Conservation (phyloP, 1,140 invertebrate species). For the Pollicipes pollicipes region DNA sequence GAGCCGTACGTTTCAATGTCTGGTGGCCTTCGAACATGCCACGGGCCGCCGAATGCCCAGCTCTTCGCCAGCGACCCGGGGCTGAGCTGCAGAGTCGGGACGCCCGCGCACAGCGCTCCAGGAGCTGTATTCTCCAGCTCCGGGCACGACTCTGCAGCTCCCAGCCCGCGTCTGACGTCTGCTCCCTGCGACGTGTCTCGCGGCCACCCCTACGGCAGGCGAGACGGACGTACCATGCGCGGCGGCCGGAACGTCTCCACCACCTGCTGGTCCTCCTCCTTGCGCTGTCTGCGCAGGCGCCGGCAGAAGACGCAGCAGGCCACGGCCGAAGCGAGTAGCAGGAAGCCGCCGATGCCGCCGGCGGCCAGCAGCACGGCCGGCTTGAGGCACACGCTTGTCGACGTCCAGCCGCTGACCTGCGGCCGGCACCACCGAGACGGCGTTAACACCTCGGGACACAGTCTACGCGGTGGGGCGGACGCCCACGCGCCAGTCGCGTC, state of each 20-base stretch:
- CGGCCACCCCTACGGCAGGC: conserved; percentile 4
- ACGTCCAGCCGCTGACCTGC: not conserved
- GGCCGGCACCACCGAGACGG: not conserved
- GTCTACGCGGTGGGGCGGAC: too few relatives aligned
- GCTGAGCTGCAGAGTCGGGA: too few relatives aligned
- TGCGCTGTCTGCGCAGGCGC: conserved; percentile 11
- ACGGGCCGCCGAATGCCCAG: too few relatives aligned
- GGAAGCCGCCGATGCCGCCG: conserved; percentile 12
- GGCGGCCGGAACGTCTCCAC: conserved; percentile 4
- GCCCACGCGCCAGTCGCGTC: too few relatives aligned
- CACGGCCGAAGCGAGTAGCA: conserved; percentile 13
- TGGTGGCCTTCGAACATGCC: too few relatives aligned
- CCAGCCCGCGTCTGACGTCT: too few relatives aligned
- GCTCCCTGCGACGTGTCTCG: too few relatives aligned
- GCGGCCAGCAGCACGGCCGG: not conserved
- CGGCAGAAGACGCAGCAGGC: conserved; percentile 16
- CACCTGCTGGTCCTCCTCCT: not conserved
- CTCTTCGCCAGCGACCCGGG: too few relatives aligned
- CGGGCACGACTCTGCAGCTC: too few relatives aligned
- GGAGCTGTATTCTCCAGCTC: too few relatives aligned
- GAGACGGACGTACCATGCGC: not conserved
- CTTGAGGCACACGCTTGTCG: not conserved
- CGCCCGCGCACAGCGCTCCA: too few relatives aligned
- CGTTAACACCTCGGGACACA: not conserved
- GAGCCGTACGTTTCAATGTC: too few relatives aligned